These are phyloP conservation scores for Mythimna vitellina DNA, from an alignment of 2,888 invertebrate species.

Conservation along the genomic window DNA sequence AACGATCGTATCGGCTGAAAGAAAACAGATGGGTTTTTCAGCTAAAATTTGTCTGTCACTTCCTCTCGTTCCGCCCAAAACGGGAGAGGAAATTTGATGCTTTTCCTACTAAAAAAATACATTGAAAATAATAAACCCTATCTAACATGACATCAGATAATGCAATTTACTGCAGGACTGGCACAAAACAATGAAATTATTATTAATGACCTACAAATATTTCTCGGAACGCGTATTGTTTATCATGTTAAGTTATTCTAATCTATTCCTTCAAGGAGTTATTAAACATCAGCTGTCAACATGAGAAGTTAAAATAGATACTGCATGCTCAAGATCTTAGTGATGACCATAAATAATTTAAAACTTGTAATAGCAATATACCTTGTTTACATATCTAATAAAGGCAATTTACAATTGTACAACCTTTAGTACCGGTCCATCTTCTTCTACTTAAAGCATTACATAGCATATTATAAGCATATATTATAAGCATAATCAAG, in stretches of 20 bases:
- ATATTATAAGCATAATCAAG: not conserved
- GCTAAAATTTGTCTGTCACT: too few species aligned
- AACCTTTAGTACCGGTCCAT: not conserved
- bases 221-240: conserved; percentile 50
- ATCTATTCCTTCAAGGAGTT: conserved; percentile 54
- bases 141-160: conserved; percentile 39
- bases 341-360: conserved; percentile 27
- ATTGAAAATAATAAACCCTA: not conserved
- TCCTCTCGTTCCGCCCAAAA: too few species aligned
- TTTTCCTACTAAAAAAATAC: not conserved
- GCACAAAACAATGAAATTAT: conserved; percentile 52
- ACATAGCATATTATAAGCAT: not conserved
- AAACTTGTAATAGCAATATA: conserved; percentile 25
- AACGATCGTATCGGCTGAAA: too few species aligned
- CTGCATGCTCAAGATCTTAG: conserved; percentile 13
- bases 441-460: not conserved
- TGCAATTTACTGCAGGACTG: conserved; percentile 29
- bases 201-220: conserved; percentile 58
- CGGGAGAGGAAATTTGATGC: too few species aligned
- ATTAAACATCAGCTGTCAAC: conserved; percentile 54
- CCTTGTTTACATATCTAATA: conserved; percentile 5
- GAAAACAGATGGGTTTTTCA: too few species aligned
- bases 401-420: not conserved
- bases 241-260: conserved; percentile 50
- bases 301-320: conserved; percentile 32